Evolutionary conservation across 2,113 vertebrate genomes (phyloP), one percentile per base, ranked within the genome.

Genomic region (Nothoprocta pentlandii): DNA sequence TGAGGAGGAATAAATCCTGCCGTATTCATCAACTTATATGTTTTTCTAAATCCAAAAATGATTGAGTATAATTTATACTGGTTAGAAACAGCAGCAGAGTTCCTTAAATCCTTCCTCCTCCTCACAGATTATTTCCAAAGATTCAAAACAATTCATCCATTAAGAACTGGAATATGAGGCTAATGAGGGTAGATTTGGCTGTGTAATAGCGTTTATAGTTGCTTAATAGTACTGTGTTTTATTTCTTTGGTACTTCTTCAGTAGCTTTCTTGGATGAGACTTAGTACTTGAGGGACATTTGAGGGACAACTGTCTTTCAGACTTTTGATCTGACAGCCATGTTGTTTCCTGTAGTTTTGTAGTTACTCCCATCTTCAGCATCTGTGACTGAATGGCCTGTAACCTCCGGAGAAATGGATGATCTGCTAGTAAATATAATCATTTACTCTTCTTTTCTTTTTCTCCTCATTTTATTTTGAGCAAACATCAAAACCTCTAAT

Each of bases 11-110:
- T 80, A 80, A 77, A 91, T 86, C 15, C 42, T 91, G 8, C 59
- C 71, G 26, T 83, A 90, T 90, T 90, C 34, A 70, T 78, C 82
- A 87, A 64, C 68, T 59, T 74, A 26, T 84, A 25, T 88, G 94
- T 95, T 70, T 49, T 77, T 91, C 25, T 32, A 87, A 88, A 9
- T 53, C 85, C 94, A 83, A 91, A 94, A 92, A 75, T 86, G 21
- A 51, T 42, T 80, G 41, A 7, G 6, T 82, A 16, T 69, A 81
- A 67, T 36, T 87, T 34, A 49, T 41, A 69, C 49, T 42, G 32
- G 34, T 80, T 91, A 83, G 79, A 85, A 68, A 36, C 19, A 61
- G 34, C 1, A 2, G 47, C 26, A 16, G 2, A 16, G 1, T 34
- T 56, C 80, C 69, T 47, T 63, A 83, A 10, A 17, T 68, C 44